A percentile compares a stretch with the other conserved stretches of the same genome.
These are phyloP conservation scores for Ploceus nigricollis DNA, from an alignment of 2,113 vertebrate genomes.

Conservation along the genomic window DNA sequence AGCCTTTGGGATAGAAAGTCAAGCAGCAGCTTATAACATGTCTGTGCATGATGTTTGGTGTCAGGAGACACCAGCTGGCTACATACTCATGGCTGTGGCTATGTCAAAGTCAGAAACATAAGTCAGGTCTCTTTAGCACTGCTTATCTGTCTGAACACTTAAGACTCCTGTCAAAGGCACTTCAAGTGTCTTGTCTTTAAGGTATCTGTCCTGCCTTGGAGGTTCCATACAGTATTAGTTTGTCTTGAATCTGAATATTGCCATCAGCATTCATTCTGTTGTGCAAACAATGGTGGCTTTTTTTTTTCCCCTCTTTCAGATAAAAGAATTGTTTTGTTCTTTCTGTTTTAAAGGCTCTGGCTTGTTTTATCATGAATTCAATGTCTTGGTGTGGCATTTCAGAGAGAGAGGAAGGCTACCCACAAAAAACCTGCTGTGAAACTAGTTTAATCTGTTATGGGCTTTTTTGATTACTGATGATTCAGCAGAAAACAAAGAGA, in stretches of 20 bases:
- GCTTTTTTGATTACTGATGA: not conserved
- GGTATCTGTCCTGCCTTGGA: not conserved
- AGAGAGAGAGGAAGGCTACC: not conserved
- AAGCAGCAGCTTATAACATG: not conserved
- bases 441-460: not conserved
- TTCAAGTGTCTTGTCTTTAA: not conserved
- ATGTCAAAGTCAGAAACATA: not conserved
- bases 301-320: fast-evolving
- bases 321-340: not conserved
- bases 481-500: not conserved
- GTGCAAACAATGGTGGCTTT: not conserved
- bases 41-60: not conserved
- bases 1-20: not conserved
- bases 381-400: not conserved
- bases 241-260: not conserved
- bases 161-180: not conserved
- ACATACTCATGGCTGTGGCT: fast-evolving
- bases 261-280: not conserved
- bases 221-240: not conserved
- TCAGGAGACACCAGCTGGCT: not conserved
- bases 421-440: not conserved
- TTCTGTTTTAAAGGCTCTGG: not conserved
- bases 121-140: not conserved
- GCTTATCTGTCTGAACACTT: not conserved
- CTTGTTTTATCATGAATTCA: not conserved